Percentiles rank a stretch among this genome's conserved stretches.
These are phyloP conservation scores for Papilio machaon DNA, from an alignment of 1,140 invertebrate genomes.

Conservation along the genomic window DNA sequence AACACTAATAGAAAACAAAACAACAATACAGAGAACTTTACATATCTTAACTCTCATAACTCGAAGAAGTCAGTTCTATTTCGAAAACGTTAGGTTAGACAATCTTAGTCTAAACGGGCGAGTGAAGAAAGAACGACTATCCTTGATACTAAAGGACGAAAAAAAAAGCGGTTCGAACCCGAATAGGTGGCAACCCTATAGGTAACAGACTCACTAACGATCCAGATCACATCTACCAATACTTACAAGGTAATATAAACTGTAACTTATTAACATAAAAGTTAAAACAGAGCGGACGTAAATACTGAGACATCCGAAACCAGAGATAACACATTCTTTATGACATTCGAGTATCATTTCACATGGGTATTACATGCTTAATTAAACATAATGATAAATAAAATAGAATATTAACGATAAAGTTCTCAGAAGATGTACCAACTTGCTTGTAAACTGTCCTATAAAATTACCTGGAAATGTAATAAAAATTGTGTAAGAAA, in stretches of 20 bases:
- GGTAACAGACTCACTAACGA: neutral
- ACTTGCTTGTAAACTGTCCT: neutral
- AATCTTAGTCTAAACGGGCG: neutral
- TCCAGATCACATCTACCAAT: neutral
- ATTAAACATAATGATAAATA: slow-evolving; percentile 5
- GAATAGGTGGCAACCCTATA: neutral
- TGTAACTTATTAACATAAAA: slow-evolving; percentile 10
- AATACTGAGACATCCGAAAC: neutral
- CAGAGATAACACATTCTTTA: slow-evolving; percentile 1
- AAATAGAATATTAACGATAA: neutral
- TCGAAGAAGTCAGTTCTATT: too few species aligned
- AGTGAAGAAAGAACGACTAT: neutral
- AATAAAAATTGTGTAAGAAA: neutral
- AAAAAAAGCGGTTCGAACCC: neutral
- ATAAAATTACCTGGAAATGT: neutral
- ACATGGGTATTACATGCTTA: slow-evolving; percentile 4
- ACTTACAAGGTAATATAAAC: slow-evolving; percentile 11
- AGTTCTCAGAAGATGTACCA: neutral
- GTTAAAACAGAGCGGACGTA: neutral
- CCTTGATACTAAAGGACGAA: neutral
- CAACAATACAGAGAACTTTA: too few species aligned
- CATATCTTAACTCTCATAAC: too few species aligned
- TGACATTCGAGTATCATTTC: neutral
- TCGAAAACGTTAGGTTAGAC: too few species aligned
- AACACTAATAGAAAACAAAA: too few species aligned